These are phyloP conservation scores for Drosophila austrosaltans DNA, from an alignment of 2,888 invertebrate species.

Conservation along the genomic window DNA sequence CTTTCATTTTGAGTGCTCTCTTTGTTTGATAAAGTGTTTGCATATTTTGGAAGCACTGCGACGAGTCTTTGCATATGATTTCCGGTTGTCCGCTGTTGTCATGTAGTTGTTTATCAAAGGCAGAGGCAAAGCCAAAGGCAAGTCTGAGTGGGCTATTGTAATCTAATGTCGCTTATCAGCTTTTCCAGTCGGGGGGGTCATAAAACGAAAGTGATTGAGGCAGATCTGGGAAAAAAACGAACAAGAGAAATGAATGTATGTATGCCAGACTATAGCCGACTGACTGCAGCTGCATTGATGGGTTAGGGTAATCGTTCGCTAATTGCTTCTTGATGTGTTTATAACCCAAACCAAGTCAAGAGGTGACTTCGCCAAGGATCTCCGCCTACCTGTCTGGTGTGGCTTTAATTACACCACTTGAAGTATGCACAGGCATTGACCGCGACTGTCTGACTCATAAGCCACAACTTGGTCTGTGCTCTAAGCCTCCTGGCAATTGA, in stretches of 20 bases:
- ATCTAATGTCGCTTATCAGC: conserved; percentile 34
- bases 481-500: conserved; percentile 48
- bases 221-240: conserved; percentile 11
- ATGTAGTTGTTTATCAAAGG: conserved; percentile 15
- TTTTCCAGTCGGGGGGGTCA: conserved; percentile 41
- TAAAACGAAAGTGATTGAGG: conserved; percentile 67
- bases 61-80: conserved; percentile 12
- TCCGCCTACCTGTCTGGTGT: conserved; percentile 46
- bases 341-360: conserved; percentile 42
- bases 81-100: conserved; percentile 10
- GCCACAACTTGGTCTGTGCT: conserved; percentile 31
- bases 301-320: conserved; percentile 65
- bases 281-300: conserved; percentile 17
- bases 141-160: conserved; percentile 28
- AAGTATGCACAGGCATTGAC: conserved; percentile 6
- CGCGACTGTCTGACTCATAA: conserved; percentile 59
- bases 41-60: conserved; percentile 33
- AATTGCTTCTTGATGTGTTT: conserved; percentile 75
- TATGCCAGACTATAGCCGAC: conserved; percentile 22
- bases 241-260: conserved; percentile 21
- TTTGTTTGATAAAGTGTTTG: conserved; percentile 59
- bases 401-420: conserved; percentile 43
- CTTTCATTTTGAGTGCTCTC: conserved; percentile 68
- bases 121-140: conserved; percentile 17
- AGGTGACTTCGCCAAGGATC: conserved; percentile 35